Evolutionary conservation across 2,888 invertebrate species (phyloP).

Genomic region (Dasypogon diadema): DNA sequence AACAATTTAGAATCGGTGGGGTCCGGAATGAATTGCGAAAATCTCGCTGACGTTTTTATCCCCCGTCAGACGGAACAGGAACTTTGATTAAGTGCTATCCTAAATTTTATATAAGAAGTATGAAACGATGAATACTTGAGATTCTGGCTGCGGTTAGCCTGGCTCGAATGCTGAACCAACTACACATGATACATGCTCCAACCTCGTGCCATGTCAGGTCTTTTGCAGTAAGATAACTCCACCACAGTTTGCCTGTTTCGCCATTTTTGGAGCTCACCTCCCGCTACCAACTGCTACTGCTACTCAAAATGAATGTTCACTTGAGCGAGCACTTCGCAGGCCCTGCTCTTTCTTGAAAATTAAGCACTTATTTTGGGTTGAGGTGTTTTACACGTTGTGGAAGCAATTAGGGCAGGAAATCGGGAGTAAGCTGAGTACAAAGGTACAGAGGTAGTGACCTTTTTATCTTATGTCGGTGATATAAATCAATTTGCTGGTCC

Average conservation of each 20-base stretch:
- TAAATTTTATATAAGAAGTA: conserved; percentile 28
- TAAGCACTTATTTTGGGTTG: conserved; percentile 9
- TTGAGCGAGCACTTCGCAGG: background rate
- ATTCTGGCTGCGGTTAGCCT: conserved; percentile 3
- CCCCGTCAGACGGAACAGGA: background rate
- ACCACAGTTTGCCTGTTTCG: background rate
- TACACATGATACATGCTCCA: conserved; percentile 25
- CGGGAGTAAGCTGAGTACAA: background rate
- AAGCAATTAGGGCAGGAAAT: conserved; percentile 28
- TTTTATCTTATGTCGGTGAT: background rate
- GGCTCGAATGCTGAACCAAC: conserved; percentile 3
- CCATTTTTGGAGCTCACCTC: background rate
- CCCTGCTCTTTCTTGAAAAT: conserved; percentile 1
- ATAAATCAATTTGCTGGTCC: background rate
- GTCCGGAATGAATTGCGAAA: conserved; percentile 29
- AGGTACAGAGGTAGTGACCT: background rate
- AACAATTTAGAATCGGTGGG: conserved; percentile 26
- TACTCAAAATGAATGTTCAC: conserved; percentile 13
- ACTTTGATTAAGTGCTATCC: conserved; percentile 26
- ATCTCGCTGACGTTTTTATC: conserved; percentile 29
- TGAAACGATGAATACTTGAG: conserved; percentile 28
- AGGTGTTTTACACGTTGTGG: background rate
- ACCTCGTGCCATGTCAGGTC: conserved; percentile 32
- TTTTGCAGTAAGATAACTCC: conserved; percentile 13
- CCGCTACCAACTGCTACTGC: background rate